Percentiles rank a stretch among this genome's conserved stretches.
These are phyloP conservation scores for Phaenicophaeus curvirostris DNA, from an alignment of 2,797 vertebrate species.

Conservation along the genomic window DNA sequence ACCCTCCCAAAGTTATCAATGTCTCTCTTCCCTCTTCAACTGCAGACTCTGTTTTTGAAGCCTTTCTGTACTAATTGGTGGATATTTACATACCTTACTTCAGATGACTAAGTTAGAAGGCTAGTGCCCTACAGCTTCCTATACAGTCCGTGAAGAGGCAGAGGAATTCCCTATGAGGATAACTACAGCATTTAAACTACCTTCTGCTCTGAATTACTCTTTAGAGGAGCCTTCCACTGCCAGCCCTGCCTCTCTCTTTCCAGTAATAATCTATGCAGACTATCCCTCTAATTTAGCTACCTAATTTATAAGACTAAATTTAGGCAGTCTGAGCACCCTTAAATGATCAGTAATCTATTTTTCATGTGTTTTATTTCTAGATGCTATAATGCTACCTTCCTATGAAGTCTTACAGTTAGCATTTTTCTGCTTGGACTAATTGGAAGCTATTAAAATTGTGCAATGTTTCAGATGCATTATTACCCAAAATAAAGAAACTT, in stretches of 20 bases:
- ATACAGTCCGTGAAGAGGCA: neutral
- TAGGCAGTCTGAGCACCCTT: neutral
- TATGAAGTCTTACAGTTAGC: neutral
- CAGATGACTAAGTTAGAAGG: neutral
- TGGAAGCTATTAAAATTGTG: neutral
- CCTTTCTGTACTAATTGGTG: neutral
- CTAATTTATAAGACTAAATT: neutral
- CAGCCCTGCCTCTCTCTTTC: neutral
- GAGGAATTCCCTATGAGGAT: neutral
- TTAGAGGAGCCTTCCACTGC: neutral
- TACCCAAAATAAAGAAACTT: neutral
- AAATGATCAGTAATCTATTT: neutral
- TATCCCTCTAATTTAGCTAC: neutral
- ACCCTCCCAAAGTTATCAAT: neutral
- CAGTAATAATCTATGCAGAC: neutral
- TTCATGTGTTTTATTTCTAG: neutral
- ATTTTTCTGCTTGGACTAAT: neutral
- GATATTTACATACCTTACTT: neutral
- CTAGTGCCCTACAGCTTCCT: neutral
- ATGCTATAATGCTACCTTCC: neutral
- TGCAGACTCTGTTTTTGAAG: neutral
- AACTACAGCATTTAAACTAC: neutral
- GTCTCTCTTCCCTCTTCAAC: neutral
- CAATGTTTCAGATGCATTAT: neutral
- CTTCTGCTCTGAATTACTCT: neutral